Base-by-base conservation (phyloP, 2,888 invertebrate genomes). In the Ormia ochracea region DNA sequence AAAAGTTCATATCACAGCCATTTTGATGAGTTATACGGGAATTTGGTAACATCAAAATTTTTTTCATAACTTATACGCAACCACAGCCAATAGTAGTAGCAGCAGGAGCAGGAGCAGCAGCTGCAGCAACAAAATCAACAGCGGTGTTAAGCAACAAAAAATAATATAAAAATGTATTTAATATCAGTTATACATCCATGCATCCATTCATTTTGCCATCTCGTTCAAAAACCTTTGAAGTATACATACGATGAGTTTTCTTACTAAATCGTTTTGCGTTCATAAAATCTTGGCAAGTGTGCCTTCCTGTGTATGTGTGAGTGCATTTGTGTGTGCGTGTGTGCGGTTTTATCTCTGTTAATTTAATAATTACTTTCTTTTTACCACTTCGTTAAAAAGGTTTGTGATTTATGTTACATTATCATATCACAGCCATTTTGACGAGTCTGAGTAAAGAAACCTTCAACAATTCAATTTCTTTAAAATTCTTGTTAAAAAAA, bases 401-500 rank as follows among this genome's bases (percentile, higher is more conserved):
- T 81, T 87, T 88, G 89, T 89, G 89, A 85, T 83, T 83, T 83
- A 73, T 80, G 80, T 80, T 68, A 41, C 17, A 68, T 63, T 72
- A 73, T 63, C 89, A 89, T 89, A 89, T 89, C 89, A 89, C 89
- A 89, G 89, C 89, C 89, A 89, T 89, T 89, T 89, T 89, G 89
- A 89, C 89, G 89, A 89, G 89, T 89, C 89, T 87, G 88, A 86
- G 87, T 85, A 85, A 85, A 88, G 88, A 88, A 87, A 85, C 70
- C 84, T 81, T 85, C 88, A 85, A 85, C 86, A 83, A 59, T 66
- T 63, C 10, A 50, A 76, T 56, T 59, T 63, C 45, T 65, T 74
- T 65, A n/a, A 45, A 41, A 12, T 41, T 72, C 14, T 14, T 50
- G n/a, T 41, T 1, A 28, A 43, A 50, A 17, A 50, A 63, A 48